phyloP scores from a whole-genome alignment of 2,797 vertebrate species.

The Anguilla anguilla region DNA sequence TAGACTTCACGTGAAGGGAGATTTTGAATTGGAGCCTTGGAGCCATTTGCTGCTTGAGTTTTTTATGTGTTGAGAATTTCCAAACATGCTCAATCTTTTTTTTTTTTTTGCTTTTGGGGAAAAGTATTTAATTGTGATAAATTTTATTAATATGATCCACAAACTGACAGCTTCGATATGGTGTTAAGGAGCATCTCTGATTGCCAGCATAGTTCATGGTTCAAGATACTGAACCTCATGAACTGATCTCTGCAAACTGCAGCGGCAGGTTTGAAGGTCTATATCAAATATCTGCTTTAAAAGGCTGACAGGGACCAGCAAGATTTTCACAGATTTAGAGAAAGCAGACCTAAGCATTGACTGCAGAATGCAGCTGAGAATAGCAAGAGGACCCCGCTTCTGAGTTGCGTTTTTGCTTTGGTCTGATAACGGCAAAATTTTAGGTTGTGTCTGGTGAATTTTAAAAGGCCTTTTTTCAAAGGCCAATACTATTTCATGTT shows the following conservation, averaged over 20 bases:
- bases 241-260: not conserved
- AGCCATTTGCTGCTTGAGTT: not conserved
- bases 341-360: conserved; percentile 65
- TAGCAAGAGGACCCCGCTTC: conserved; percentile 63
- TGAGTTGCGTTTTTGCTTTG: conserved; percentile 67
- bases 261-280: not conserved
- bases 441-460: conserved; percentile 73
- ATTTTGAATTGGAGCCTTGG: not conserved
- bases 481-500: conserved; percentile 72
- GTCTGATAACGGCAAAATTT: conserved; percentile 77
- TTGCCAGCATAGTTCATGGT: not conserved
- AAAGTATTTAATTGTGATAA: no score
- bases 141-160: not conserved
- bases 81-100: not conserved
- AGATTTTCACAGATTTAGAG: conserved; percentile 73
- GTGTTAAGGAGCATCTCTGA: not conserved
- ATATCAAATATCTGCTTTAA: not conserved
- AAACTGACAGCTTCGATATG: not conserved
- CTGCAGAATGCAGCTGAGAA: conserved; percentile 64
- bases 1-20: not conserved
- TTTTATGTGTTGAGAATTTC: not conserved
- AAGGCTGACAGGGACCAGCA: conserved; percentile 66
- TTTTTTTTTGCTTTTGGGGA: not conserved
- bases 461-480: conserved; percentile 69
- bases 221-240: not conserved